Conservation (phyloP, 2,113 vertebrate species). For the Phoenicopterus ruber region DNA sequence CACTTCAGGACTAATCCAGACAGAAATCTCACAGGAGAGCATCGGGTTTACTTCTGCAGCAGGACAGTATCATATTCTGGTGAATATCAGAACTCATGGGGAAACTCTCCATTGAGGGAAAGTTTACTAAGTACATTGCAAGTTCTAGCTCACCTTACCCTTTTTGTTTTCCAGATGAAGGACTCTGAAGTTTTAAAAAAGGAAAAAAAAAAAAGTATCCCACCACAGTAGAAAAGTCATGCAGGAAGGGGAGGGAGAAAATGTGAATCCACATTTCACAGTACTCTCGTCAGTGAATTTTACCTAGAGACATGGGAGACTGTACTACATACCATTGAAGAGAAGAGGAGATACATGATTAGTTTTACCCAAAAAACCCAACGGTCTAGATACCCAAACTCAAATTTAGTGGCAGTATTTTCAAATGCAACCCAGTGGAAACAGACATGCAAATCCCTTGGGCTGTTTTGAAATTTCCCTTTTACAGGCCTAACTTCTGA, state of each 20-base stretch:
- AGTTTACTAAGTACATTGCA: constrained; percentile 6
- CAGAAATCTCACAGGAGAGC: constrained; percentile 63
- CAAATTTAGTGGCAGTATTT: not conserved
- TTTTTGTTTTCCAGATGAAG: constrained; percentile 7
- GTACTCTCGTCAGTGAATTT: not conserved
- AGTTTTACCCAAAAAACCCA: not conserved
- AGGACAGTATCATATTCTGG: constrained; percentile 34
- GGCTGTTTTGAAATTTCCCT: not conserved
- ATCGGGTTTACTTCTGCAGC: constrained; percentile 42
- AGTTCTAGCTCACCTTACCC: not conserved
- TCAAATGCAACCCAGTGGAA: not conserved
- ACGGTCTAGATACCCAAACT: not conserved
- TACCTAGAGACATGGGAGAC: not conserved
- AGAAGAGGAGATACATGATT: not conserved
- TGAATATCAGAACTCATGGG: constrained; percentile 11
- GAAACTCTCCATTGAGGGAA: not conserved
- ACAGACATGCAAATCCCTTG: not conserved
- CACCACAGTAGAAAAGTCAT: not conserved
- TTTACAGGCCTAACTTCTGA: not conserved
- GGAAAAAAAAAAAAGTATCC: not conserved
- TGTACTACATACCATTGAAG: not conserved
- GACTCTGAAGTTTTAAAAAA: not conserved
- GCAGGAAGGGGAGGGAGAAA: not conserved
- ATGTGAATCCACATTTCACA: not conserved
- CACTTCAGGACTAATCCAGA: constrained; percentile 59